Conservation (phyloP, 2,888 invertebrate species). For the Baccha elongata region DNA sequence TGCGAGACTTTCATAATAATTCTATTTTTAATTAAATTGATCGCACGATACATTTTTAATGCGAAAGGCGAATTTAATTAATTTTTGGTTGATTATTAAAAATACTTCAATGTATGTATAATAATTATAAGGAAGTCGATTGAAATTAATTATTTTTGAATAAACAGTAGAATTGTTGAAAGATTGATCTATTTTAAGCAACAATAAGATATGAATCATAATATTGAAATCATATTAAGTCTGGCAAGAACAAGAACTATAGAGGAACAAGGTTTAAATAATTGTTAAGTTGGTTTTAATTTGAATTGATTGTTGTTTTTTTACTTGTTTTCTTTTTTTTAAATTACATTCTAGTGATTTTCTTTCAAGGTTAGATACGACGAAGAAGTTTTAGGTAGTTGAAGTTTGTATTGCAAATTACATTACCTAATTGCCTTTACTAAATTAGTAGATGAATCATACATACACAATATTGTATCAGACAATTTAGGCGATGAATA, state of each 20-base stretch:
- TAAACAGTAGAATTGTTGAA: neutral
- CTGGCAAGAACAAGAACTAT: neutral
- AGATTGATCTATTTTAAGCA: neutral
- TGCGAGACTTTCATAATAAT: conserved; percentile 28
- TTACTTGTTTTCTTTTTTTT: no score
- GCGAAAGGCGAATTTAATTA: conserved; percentile 9
- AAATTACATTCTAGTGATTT: neutral
- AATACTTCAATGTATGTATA: neutral
- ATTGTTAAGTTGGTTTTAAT: neutral
- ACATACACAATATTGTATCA: no score
- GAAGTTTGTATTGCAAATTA: no score
- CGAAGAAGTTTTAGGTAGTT: no score
- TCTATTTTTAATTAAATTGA: conserved; percentile 26
- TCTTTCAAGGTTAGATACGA: neutral
- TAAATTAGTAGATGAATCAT: no score
- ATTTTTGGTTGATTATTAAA: neutral
- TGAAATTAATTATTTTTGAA: neutral
- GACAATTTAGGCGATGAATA: no score
- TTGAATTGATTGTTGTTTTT: neutral
- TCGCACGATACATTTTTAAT: conserved; percentile 21
- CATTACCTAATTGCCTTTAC: no score
- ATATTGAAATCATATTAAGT: neutral
- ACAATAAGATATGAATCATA: neutral
- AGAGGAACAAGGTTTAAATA: neutral
- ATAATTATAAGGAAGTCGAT: conserved; percentile 4